Percentiles rank a stretch among this genome's conserved stretches.
phyloP scores from a whole-genome alignment of 2,888 invertebrate species.

The Perizoma flavofasciatum region DNA sequence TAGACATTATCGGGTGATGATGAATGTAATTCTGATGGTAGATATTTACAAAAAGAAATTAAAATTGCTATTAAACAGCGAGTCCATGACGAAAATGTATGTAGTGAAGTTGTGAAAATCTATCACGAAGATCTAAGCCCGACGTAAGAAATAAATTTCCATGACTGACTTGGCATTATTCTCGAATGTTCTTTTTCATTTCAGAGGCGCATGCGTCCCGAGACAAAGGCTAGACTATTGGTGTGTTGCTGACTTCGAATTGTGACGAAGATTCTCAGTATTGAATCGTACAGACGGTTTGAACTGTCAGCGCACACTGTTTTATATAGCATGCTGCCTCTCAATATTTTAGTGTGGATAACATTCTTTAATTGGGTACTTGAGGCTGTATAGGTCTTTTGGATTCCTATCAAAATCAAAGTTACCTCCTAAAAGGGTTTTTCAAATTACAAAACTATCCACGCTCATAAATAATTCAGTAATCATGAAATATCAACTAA shows the following conservation, averaged over 20 bases:
- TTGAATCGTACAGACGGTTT: constrained; percentile 54
- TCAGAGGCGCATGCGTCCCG: constrained; percentile 84
- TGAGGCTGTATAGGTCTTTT: constrained; percentile 1
- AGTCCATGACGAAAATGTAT: neutral
- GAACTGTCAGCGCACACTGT: constrained; percentile 80
- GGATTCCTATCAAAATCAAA: neutral
- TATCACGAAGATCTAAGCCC: constrained; percentile 55
- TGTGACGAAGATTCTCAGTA: constrained; percentile 50
- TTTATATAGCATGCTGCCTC: constrained; percentile 80
- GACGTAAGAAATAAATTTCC: constrained; percentile 73
- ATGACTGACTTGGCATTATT: constrained; percentile 83
- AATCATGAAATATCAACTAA: constrained; percentile 44
- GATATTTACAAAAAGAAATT: constrained; percentile 36
- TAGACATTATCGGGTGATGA: constrained; percentile 66
- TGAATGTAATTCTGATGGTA: constrained; percentile 54
- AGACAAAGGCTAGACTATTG: constrained; percentile 77
- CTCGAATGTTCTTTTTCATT: constrained; percentile 79
- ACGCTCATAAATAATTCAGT: constrained; percentile 23
- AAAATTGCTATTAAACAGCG: too few relatives aligned
- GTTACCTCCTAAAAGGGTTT: constrained; percentile 2
- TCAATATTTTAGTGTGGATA: constrained; percentile 40
- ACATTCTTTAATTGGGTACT: constrained; percentile 21
- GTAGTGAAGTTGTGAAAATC: constrained; percentile 38
- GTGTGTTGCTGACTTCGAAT: constrained; percentile 78
- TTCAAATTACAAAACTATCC: constrained; percentile 14